Conservation (phyloP, 2,797 vertebrate species). For the Petrocephalus schoutedeni region DNA sequence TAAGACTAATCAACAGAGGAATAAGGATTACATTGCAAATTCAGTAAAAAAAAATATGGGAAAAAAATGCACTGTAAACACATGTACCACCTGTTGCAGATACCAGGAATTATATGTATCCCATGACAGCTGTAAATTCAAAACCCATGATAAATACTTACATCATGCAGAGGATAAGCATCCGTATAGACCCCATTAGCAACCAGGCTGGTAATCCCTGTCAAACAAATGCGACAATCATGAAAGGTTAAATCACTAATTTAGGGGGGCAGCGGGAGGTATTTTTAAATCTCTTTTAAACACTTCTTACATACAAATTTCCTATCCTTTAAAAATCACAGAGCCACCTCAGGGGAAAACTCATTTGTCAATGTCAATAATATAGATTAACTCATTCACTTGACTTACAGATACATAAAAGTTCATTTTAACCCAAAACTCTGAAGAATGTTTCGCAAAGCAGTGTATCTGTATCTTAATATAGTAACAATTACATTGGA, state of each 20-base stretch:
- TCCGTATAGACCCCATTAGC: constrained; percentile 86
- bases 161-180: constrained; percentile 90
- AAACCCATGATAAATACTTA: constrained; percentile 59
- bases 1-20: neutral
- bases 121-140: neutral
- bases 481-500: neutral
- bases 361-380: neutral
- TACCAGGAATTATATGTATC: neutral
- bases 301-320: neutral
- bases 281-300: neutral
- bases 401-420: neutral
- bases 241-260: neutral
- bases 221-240: constrained; percentile 32
- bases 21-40: neutral
- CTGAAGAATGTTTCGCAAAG: neutral
- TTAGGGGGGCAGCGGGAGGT: neutral
- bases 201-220: constrained; percentile 91
- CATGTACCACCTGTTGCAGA: neutral
- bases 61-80: neutral
- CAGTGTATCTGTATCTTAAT: neutral
- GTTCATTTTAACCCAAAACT: neutral
- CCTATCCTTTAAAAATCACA: neutral
- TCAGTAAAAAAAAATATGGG: neutral
- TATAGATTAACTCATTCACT: neutral
- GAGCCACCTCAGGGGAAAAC: neutral